Evolutionary conservation across 2,113 vertebrate species (phyloP).

Genomic region (Raja brachyura): DNA sequence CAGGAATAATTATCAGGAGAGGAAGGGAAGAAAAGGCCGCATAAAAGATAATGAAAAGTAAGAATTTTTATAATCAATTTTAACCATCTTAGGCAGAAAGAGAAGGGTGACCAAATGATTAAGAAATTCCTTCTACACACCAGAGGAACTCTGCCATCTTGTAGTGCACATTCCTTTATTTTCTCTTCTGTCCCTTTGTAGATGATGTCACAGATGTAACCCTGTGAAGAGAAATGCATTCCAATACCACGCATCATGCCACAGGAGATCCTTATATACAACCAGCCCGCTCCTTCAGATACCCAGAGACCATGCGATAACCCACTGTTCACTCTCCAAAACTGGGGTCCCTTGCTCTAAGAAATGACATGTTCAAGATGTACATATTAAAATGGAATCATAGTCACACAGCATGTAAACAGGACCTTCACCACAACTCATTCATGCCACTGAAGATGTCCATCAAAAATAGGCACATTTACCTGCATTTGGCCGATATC

Average conservation of each 20-base stretch:
- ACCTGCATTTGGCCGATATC: too few relatives aligned
- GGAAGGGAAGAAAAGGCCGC: not conserved
- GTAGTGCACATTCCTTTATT: conserved; percentile 59
- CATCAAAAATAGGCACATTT: too few relatives aligned
- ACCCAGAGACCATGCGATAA: not conserved
- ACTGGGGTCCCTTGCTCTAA: not conserved
- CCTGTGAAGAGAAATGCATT: conserved; percentile 51
- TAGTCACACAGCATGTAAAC: too few relatives aligned
- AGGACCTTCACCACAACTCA: too few relatives aligned
- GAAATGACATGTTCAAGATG: too few relatives aligned
- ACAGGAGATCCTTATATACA: not conserved
- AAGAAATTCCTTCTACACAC: conserved; percentile 48
- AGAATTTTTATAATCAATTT: too few relatives aligned
- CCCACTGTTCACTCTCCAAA: not conserved
- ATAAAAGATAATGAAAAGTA: not conserved
- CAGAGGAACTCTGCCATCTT: conserved; percentile 75
- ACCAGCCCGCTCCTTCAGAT: not conserved
- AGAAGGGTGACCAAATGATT: not conserved
- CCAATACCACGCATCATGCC: not conserved
- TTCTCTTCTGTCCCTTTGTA: conserved; percentile 66
- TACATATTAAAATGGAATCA: too few relatives aligned
- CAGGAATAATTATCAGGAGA: not conserved
- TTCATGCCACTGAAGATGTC: too few relatives aligned
- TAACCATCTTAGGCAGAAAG: not conserved
- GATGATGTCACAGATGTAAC: conserved; percentile 69